Base-by-base conservation (phyloP, 1,140 invertebrate genomes). In the Anastrepha obliqua region DNA sequence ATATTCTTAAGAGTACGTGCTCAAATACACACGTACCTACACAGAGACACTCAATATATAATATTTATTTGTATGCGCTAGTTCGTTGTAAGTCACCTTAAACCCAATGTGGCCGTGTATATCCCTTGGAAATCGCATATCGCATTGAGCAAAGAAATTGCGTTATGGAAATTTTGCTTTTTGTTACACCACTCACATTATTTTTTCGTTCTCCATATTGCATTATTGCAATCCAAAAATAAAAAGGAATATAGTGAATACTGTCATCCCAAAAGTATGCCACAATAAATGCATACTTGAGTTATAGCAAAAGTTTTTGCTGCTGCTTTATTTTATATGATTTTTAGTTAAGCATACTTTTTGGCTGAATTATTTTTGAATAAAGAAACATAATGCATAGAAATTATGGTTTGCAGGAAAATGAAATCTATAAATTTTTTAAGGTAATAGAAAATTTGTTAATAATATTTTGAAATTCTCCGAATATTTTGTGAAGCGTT, bases 281-380 rank as follows among this genome's bases (percentile, higher is more conserved):
- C 74, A 81, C 70, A 81, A 81, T 81, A 55, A 81, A 51, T 55
- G 74, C 74, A 81, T 81, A 81, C 44, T 78, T 78, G 70, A 78
- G 70, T 78, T 78, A 78, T 78, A 11, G 42, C 44, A 47, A 78
- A 78, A 78, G 70, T 78, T 78, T 78, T 78, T 51, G 6, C n/a
- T 78, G 42, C n/a, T 29, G 17, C 47, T 81, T 81, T 51, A 81
- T 81, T 81, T 55, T 11, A 7, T 55, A 44, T 20, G 0, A 20
- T 81, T 55, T 78, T 17, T 47, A 74, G 70, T 81, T 51, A 8
- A n/a, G 47, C 74, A 81, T 55, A 81, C 44, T 55, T 81, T 51
- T 78, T 51, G 67, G 74, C 74, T 78, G 44, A 9, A 51, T 81
- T 81, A 15, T 17, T 42, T 70, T 70, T 44, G 9, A 29, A 9